These are phyloP conservation scores for Ceyx erithaca DNA, from an alignment of 2,797 vertebrate genomes.

Conservation along the genomic window DNA sequence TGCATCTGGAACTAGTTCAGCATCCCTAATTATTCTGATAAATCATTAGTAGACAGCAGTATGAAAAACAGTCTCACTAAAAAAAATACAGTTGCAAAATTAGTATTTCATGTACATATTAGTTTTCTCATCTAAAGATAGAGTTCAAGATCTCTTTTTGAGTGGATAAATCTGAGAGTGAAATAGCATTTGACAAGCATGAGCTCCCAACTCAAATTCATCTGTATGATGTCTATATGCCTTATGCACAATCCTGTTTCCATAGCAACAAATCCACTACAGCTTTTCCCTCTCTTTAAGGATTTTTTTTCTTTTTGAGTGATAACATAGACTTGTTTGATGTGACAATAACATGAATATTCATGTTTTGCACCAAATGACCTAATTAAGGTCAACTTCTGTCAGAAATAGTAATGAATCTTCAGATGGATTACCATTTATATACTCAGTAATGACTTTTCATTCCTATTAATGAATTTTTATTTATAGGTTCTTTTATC, in stretches of 20 bases:
- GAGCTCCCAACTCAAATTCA: neutral
- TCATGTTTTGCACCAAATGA: slow-evolving; percentile 16
- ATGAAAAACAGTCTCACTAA: neutral
- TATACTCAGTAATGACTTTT: slow-evolving; percentile 21
- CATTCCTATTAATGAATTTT: slow-evolving; percentile 46
- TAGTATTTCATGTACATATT: neutral
- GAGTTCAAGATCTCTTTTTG: neutral
- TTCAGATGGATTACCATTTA: slow-evolving; percentile 13
- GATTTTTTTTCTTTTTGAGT: neutral
- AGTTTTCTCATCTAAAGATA: neutral
- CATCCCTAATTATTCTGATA: neutral
- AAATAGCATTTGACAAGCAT: neutral
- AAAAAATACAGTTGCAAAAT: neutral
- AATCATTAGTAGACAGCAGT: neutral
- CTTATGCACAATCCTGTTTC: slow-evolving; percentile 23
- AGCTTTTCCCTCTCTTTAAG: neutral
- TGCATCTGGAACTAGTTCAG: neutral
- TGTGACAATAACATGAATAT: slow-evolving; percentile 11
- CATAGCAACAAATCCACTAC: slow-evolving; percentile 20
- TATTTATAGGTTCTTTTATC: slow-evolving; percentile 60
- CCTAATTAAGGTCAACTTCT: slow-evolving; percentile 17
- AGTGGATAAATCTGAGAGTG: neutral
- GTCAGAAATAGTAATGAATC: slow-evolving; percentile 6
- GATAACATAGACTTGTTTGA: neutral
- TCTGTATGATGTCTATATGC: neutral